These are phyloP conservation scores for Saccopteryx leptura DNA, from an alignment of 2,113 vertebrate species.

Conservation along the genomic window DNA sequence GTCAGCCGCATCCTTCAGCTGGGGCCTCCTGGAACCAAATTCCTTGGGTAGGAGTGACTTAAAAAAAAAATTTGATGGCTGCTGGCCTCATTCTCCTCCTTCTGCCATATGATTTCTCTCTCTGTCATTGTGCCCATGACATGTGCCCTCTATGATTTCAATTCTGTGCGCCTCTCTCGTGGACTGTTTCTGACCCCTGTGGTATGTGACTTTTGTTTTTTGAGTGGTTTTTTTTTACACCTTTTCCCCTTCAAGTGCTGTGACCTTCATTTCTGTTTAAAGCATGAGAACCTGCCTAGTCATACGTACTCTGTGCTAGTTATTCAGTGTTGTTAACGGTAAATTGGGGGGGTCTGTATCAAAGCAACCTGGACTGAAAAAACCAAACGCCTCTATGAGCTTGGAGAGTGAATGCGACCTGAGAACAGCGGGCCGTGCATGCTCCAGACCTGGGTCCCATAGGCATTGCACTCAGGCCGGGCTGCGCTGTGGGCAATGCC, in stretches of 20 bases:
- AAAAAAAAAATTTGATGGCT: conserved; percentile 95
- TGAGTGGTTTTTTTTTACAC: conserved; percentile 90
- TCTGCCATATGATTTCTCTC: conserved; percentile 90
- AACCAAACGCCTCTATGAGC: conserved; percentile 56
- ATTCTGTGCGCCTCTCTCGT: conserved; percentile 88
- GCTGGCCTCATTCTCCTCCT: conserved; percentile 91
- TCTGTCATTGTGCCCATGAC: conserved; percentile 91
- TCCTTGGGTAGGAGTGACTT: conserved; percentile 99
- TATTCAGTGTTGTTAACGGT: conserved; percentile 77
- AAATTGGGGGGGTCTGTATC: conserved; percentile 89
- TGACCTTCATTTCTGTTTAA: conserved; percentile 90
- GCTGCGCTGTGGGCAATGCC: conserved; percentile 66
- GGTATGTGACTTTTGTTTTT: conserved; percentile 90
- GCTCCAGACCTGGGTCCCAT: conserved; percentile 47
- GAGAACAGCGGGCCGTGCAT: conserved; percentile 52
- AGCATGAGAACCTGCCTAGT: conserved; percentile 92
- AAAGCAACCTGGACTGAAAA: conserved; percentile 91
- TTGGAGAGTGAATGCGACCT: conserved; percentile 13
- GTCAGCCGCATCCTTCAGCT: conserved; percentile 99
- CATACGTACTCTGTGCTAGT: conserved; percentile 85
- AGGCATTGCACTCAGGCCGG: conserved; percentile 65
- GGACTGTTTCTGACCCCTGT: conserved; percentile 89
- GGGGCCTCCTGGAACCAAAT: conserved; percentile 99
- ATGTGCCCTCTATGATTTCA: conserved; percentile 91
- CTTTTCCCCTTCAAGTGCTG: conserved; percentile 89